These are phyloP conservation scores for Ceratoteleas bidentatus DNA, from an alignment of 1,140 invertebrate genomes.

Conservation along the genomic window DNA sequence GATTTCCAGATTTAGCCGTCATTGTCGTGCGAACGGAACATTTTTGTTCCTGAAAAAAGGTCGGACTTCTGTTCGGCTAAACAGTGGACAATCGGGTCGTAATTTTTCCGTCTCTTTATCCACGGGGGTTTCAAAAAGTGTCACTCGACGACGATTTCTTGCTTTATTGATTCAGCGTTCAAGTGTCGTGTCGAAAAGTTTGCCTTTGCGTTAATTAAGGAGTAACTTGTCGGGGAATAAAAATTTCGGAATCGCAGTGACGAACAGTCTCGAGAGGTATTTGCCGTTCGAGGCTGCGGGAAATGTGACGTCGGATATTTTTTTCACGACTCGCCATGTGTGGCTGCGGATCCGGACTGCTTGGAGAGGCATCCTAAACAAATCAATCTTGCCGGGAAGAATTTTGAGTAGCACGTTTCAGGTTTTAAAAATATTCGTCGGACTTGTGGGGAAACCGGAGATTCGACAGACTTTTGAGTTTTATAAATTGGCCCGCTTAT, in stretches of 20 bases:
- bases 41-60: too few relatives aligned
- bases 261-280: background rate
- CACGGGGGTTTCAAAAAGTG: too few relatives aligned
- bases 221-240: too few relatives aligned
- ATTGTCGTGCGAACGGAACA: background rate
- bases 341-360: slow-evolving; percentile 18
- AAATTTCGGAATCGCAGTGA: slow-evolving; percentile 10
- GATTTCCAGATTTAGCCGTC: slow-evolving; percentile 32
- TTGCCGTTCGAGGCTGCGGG: slow-evolving; percentile 29
- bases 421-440: slow-evolving; percentile 55
- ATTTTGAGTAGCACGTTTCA: slow-evolving; percentile 40
- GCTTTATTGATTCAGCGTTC: too few relatives aligned
- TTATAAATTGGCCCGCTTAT: slow-evolving; percentile 48
- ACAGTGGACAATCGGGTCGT: too few relatives aligned
- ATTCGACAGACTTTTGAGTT: slow-evolving; percentile 47
- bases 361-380: slow-evolving; percentile 48
- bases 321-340: slow-evolving; percentile 55
- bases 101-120: too few relatives aligned
- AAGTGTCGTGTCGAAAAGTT: too few relatives aligned
- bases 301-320: slow-evolving; percentile 36
- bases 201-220: too few relatives aligned
- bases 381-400: slow-evolving; percentile 56
- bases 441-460: slow-evolving; percentile 25
- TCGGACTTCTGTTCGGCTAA: too few relatives aligned
- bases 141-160: too few relatives aligned